These are phyloP conservation scores for Coccyzus lansbergi DNA, from an alignment of 2,797 vertebrate species.

Conservation along the genomic window DNA sequence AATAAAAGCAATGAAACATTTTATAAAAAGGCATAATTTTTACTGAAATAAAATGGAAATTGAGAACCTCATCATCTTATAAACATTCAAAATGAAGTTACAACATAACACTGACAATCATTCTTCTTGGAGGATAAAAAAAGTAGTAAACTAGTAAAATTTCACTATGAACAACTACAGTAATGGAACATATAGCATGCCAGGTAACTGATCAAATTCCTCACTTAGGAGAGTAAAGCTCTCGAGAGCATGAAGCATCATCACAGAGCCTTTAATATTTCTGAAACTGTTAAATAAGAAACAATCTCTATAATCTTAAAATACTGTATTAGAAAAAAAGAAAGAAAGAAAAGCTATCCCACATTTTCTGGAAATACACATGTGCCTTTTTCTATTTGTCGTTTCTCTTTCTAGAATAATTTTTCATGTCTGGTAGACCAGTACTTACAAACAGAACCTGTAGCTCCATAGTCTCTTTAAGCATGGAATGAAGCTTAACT, in stretches of 20 bases:
- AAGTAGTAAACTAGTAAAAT: neutral
- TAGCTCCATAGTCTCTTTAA: neutral
- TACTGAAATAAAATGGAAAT: neutral
- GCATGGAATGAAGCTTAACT: neutral
- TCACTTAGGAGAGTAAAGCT: neutral
- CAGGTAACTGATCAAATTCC: neutral
- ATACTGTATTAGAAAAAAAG: neutral
- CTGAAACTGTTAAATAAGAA: neutral
- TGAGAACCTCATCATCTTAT: neutral
- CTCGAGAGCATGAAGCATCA: neutral
- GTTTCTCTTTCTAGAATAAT: neutral
- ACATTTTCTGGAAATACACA: neutral
- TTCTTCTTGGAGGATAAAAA: neutral
- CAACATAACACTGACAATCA: neutral
- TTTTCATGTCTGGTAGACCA: slow-evolving; percentile 19
- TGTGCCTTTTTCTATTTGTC: neutral
- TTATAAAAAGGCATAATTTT: neutral
- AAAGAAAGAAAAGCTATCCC: neutral
- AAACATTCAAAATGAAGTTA: slow-evolving; percentile 13
- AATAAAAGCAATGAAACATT: neutral
- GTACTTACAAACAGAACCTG: neutral
- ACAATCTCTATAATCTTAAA: neutral
- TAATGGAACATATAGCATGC: neutral
- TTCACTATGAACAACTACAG: neutral
- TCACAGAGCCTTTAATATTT: neutral